Conservation (phyloP, 2,797 vertebrate genomes). For the Remorina albescens region DNA sequence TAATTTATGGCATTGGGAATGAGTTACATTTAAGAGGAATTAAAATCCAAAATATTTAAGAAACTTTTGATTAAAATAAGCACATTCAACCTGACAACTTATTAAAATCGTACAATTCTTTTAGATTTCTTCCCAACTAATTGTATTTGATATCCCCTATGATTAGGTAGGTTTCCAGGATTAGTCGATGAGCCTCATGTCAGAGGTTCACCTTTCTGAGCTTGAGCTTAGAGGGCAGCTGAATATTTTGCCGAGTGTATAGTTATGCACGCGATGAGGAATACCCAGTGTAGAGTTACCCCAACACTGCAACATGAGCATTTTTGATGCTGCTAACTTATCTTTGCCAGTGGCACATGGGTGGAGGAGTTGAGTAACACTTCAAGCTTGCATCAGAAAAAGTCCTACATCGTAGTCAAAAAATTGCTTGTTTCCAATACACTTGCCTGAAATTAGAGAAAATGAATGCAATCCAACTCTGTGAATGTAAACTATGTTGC, state of each 20-base stretch:
- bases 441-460: background rate
- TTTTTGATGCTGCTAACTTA: slow-evolving; percentile 47
- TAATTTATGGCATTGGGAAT: too few relatives aligned
- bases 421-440: slow-evolving; percentile 3
- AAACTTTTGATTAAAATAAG: too few relatives aligned
- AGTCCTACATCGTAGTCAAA: background rate
- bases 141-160: slow-evolving; percentile 7
- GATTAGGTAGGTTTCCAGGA: slow-evolving; percentile 38
- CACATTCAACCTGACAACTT: background rate
- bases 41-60: too few relatives aligned
- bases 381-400: slow-evolving; percentile 64
- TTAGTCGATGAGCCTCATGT: slow-evolving; percentile 41
- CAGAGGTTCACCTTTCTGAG: slow-evolving; percentile 67
- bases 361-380: slow-evolving; percentile 26
- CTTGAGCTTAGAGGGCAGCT: slow-evolving; percentile 78
- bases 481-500: background rate
- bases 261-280: slow-evolving; percentile 60
- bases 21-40: background rate
- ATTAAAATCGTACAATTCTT: too few relatives aligned
- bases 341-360: slow-evolving; percentile 21
- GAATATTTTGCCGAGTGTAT: slow-evolving; percentile 45
- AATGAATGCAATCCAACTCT: background rate
- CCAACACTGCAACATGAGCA: slow-evolving; percentile 70
- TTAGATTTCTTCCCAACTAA: background rate
- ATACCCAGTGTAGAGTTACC: slow-evolving; percentile 70